These are phyloP conservation scores for Cygnus buccinator DNA, from an alignment of 2,113 vertebrate species.

Conservation along the genomic window DNA sequence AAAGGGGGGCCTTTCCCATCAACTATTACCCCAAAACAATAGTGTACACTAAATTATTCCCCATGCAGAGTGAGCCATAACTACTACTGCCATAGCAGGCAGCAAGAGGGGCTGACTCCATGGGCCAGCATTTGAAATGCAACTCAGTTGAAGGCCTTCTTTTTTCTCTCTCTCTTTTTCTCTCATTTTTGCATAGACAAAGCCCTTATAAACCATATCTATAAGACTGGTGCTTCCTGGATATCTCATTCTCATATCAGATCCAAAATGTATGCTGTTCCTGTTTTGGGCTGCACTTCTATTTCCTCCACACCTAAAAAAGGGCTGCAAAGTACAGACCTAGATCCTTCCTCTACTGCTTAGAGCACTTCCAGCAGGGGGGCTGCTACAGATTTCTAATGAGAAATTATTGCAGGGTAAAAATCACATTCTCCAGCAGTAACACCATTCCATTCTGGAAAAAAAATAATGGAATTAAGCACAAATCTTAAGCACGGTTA, in stretches of 20 bases:
- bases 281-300: background rate
- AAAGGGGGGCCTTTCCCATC: background rate
- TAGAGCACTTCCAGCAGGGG: background rate
- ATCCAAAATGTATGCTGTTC: background rate
- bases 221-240: background rate
- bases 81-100: background rate
- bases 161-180: background rate
- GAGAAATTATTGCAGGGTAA: background rate
- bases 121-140: background rate
- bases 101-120: background rate
- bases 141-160: background rate
- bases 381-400: background rate
- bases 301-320: background rate
- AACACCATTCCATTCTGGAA: fast-evolving
- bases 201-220: background rate
- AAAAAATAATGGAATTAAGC: background rate
- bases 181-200: background rate
- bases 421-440: background rate
- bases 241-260: background rate
- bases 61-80: background rate
- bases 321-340: background rate
- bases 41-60: background rate
- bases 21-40: background rate
- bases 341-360: background rate
- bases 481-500: background rate